phyloP scores from a whole-genome alignment of 2,888 invertebrate genomes.

The Gastracanthus pulcherrimus region DNA sequence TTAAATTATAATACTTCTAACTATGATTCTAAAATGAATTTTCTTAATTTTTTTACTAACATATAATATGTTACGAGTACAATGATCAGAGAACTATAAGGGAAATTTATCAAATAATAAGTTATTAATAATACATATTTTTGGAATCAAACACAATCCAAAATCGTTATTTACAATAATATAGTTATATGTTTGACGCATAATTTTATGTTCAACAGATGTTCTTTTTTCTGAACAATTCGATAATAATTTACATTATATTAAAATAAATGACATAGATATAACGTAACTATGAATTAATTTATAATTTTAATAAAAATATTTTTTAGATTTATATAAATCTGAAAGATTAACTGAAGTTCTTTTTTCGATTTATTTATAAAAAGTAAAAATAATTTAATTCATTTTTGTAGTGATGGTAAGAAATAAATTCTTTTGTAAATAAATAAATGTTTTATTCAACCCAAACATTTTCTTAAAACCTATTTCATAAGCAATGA shows the following conservation, averaged over 20 bases:
- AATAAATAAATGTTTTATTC: not conserved
- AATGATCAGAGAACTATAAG: too few relatives aligned
- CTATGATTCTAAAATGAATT: too few relatives aligned
- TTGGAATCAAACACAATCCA: too few relatives aligned
- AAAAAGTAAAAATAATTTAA: constrained; percentile 17
- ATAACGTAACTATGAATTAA: not conserved
- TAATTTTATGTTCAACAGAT: too few relatives aligned
- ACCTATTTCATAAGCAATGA: too few relatives aligned
- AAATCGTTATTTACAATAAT: too few relatives aligned
- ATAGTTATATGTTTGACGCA: too few relatives aligned
- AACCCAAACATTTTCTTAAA: not conserved
- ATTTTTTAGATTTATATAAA: constrained; percentile 1
- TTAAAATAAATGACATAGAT: not conserved
- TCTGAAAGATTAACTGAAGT: not conserved
- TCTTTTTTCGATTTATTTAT: not conserved
- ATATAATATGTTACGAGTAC: too few relatives aligned
- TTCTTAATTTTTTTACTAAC: too few relatives aligned
- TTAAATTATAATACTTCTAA: too few relatives aligned
- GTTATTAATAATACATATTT: too few relatives aligned
- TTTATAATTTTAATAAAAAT: not conserved
- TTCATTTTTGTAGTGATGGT: constrained; percentile 31
- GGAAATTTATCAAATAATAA: too few relatives aligned
- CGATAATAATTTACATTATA: not conserved
- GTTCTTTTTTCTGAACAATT: not conserved
- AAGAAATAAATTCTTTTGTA: constrained; percentile 46